Evolutionary conservation across 2,113 vertebrate genomes (phyloP).

Genomic region (Pitta sordida): DNA sequence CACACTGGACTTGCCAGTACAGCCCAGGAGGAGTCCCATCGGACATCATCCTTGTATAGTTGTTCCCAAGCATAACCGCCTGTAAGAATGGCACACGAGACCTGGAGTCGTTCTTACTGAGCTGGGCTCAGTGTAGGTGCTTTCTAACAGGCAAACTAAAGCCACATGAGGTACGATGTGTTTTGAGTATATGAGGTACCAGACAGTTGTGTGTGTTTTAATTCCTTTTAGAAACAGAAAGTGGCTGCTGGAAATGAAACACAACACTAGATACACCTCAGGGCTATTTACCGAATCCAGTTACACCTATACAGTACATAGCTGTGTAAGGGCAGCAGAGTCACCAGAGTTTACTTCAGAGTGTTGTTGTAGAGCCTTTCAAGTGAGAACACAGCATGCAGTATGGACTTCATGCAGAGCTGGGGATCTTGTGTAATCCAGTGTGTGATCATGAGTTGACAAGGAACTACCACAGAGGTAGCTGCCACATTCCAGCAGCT

Average conservation of each 20-base stretch:
- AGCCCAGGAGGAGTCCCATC: rapidly evolving
- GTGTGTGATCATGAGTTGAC: neutral
- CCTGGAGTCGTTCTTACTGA: slow-evolving; percentile 37
- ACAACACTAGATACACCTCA: slow-evolving; percentile 17
- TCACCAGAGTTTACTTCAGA: neutral
- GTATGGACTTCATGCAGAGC: neutral
- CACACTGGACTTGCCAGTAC: neutral
- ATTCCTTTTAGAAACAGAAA: neutral
- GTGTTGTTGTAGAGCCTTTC: neutral
- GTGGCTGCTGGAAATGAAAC: slow-evolving; percentile 3
- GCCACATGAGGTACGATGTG: neutral
- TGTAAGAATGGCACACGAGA: neutral
- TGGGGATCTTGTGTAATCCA: neutral
- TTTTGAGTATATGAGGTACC: slow-evolving; percentile 5
- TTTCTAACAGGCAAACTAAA: neutral
- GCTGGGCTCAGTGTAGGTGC: slow-evolving; percentile 18
- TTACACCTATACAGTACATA: neutral
- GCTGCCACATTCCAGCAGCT: neutral
- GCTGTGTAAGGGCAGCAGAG: neutral
- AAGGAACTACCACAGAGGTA: neutral
- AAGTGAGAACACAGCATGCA: neutral
- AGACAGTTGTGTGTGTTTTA: slow-evolving; percentile 6
- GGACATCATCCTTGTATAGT: neutral
- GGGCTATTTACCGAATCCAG: slow-evolving; percentile 18
- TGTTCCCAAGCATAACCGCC: slow-evolving; percentile 8